Conservation (phyloP, 1,140 invertebrate genomes). For the Sinonovacula constricta region DNA sequence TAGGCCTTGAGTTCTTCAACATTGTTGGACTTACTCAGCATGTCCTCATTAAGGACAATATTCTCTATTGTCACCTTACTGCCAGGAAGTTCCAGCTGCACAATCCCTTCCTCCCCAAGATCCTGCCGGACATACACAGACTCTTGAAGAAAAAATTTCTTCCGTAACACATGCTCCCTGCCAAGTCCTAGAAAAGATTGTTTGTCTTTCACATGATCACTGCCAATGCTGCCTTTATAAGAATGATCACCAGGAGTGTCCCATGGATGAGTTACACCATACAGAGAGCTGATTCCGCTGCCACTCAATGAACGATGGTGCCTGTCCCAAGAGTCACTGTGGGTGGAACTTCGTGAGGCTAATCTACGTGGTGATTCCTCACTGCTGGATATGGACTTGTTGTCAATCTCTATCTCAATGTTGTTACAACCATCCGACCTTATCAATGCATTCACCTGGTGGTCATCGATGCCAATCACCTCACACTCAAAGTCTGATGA, state of each 20-base stretch:
- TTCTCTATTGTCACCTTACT: constrained; percentile 65
- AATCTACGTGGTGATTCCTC: constrained; percentile 37
- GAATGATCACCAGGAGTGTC: too few species aligned
- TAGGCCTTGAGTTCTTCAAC: constrained; percentile 59
- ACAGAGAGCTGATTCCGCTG: background rate
- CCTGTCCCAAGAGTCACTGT: background rate
- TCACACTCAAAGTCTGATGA: constrained; percentile 68
- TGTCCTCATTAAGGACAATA: constrained; percentile 51
- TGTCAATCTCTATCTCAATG: constrained; percentile 69
- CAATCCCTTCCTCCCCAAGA: constrained; percentile 61
- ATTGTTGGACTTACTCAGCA: constrained; percentile 60
- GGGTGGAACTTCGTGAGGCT: constrained; percentile 5
- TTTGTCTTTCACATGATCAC: background rate
- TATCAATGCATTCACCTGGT: constrained; percentile 69
- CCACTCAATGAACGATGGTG: constrained; percentile 1
- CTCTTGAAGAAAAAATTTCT: constrained; percentile 23
- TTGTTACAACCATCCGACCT: constrained; percentile 70
- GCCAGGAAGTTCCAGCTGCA: constrained; percentile 67
- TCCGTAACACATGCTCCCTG: background rate
- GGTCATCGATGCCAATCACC: constrained; percentile 71
- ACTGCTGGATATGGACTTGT: constrained; percentile 44
- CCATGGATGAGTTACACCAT: background rate
- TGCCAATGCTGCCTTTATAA: too few species aligned
- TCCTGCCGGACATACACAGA: constrained; percentile 66
- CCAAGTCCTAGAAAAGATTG: background rate